These are phyloP conservation scores for Anagrus nilaparvatae DNA, from an alignment of 1,140 invertebrate species.

Conservation along the genomic window DNA sequence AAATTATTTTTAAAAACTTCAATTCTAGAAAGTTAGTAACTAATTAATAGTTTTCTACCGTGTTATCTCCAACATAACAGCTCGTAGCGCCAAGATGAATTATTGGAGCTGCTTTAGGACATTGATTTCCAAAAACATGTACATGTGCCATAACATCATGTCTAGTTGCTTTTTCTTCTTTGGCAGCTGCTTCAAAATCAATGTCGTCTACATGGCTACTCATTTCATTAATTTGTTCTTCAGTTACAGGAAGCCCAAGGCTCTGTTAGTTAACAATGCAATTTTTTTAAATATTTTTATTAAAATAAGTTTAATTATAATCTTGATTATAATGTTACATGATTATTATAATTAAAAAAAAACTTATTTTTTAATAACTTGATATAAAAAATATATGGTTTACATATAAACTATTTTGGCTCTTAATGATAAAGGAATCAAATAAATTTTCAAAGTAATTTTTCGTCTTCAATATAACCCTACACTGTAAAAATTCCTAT, in stretches of 20 bases:
- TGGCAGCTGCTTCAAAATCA: conserved; percentile 73
- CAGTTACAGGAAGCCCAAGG: conserved; percentile 77
- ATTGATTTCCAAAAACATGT: conserved; percentile 78
- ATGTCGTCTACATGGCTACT: conserved; percentile 71
- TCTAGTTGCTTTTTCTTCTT: conserved; percentile 77
- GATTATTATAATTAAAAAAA: no score
- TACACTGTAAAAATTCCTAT: no score
- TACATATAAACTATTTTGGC: no score
- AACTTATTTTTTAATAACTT: no score
- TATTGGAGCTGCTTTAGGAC: conserved; percentile 85
- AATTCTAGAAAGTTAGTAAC: no score
- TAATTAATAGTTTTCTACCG: conserved; percentile 47
- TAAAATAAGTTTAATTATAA: conserved; percentile 4
- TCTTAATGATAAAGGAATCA: no score
- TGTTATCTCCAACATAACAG: conserved; percentile 97
- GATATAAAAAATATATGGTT: no score
- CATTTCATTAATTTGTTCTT: conserved; percentile 85
- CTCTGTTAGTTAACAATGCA: conserved; percentile 46
- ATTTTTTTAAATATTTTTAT: neutral
- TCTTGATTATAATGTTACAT: no score
- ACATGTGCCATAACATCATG: conserved; percentile 99
- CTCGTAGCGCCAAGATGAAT: conserved; percentile 98
- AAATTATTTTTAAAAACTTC: no score
- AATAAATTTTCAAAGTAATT: no score
- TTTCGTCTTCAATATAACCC: no score